Base-by-base conservation (phyloP, 2,797 vertebrate species). In the Lutjanus argentimaculatus region DNA sequence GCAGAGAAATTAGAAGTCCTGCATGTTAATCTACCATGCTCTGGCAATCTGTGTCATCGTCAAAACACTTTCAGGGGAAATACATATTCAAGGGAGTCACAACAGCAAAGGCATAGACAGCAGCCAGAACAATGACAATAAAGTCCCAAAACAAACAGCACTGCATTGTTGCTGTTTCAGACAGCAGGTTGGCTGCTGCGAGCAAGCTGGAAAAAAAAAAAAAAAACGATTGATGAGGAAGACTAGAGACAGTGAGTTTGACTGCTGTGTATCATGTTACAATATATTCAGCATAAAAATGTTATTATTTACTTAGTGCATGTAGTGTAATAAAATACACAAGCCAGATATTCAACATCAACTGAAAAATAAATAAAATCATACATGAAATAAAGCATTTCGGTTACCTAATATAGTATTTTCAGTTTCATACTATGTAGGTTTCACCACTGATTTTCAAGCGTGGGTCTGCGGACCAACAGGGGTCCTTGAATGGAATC, bases 1-100 rank as follows among this genome's bases (percentile, higher is more conserved):
- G 91, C 91, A 94, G 90, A 95, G 94, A 95, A 95, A 96, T 95
- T 91, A 96, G 80, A 95, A 95, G 90, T 92, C 88, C 93, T 90
- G 85, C 84, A 90, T 95, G 96, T 95, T 95, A 95, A 95, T 95
- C 93, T 91, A 94, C 91, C 88, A 85, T 92, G 90, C 89, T 91
- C 90, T 92, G 91, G 91, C 89, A 94, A 94, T 95, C 88, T 95
- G 93, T 93, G 91, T 84, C 94, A 94, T 91, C 85, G 87, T 87
- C 89, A 95, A 92, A 93, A 91, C 92, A 84, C 73, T 91, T 93
- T 94, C 85, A 63, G 80, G 80, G 86, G 82, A 91, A 91, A 95
- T 91, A 79, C 90, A 94, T 94, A 93, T 93, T 93, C 86, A 92
- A 83, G 75, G 85, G 81, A 87, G 68, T 72, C 80, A 77, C 84